Percentiles rank a stretch among this genome's conserved stretches.
Evolutionary conservation across 2,797 vertebrate genomes (phyloP).

Genomic region (Harpagifer antarcticus): DNA sequence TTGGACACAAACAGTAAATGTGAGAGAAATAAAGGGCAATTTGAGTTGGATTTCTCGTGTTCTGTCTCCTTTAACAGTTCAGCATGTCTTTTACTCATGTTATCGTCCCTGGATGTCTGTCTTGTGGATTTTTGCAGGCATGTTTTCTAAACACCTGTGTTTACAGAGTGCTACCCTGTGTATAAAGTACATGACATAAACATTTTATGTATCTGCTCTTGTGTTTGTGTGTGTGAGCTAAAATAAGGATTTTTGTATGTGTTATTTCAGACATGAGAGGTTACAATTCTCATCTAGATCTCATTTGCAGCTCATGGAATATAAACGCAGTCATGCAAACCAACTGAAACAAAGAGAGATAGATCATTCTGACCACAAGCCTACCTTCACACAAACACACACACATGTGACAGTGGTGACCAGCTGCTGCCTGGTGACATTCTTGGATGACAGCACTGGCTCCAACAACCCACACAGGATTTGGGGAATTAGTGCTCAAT

Average conservation of each 20-base stretch:
- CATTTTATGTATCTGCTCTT: neutral
- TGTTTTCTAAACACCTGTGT: neutral
- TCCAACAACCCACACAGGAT: slow-evolving; percentile 69
- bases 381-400: slow-evolving; percentile 6
- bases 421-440: slow-evolving; percentile 71
- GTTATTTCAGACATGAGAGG: slow-evolving; percentile 25
- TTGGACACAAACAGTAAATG: slow-evolving; percentile 6
- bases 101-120: slow-evolving; percentile 14
- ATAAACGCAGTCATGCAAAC: slow-evolving; percentile 42
- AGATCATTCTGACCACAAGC: slow-evolving; percentile 39
- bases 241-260: slow-evolving; percentile 1
- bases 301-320: slow-evolving; percentile 52
- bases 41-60: slow-evolving; percentile 4
- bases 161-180: neutral
- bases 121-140: slow-evolving; percentile 7
- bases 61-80: neutral
- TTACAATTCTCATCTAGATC: slow-evolving; percentile 45
- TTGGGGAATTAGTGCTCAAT: slow-evolving; percentile 68
- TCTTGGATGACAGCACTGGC: slow-evolving; percentile 71
- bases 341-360: slow-evolving; percentile 32
- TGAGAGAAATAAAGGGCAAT: slow-evolving; percentile 1
- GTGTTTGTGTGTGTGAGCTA: slow-evolving; percentile 5
- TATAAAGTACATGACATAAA: neutral
- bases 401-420: slow-evolving; percentile 46
- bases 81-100: slow-evolving; percentile 1